Evolutionary conservation across 2,888 invertebrate genomes (phyloP).

Genomic region (Cephus rjabovi): DNA sequence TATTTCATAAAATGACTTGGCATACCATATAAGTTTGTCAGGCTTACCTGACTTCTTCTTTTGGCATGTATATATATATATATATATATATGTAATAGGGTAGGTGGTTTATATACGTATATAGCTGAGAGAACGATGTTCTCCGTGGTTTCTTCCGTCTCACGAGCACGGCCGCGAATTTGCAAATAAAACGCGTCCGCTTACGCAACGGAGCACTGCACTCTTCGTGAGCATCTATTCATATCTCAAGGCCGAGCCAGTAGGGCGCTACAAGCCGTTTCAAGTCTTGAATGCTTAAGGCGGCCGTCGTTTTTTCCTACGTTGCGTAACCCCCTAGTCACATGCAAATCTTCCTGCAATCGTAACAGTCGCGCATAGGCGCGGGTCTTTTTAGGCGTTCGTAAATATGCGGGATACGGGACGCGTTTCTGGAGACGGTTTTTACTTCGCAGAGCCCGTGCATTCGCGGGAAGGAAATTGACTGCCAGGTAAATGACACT

Average conservation of each 20-base stretch:
- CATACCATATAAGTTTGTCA: not conserved
- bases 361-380: not conserved
- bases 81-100: too few relatives aligned
- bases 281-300: not conserved
- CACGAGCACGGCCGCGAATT: constrained; percentile 18
- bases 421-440: not conserved
- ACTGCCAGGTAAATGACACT: not conserved
- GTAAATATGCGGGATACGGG: not conserved
- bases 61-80: too few relatives aligned
- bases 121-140: too few relatives aligned
- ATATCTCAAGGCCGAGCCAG: constrained; percentile 57
- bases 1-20: not conserved
- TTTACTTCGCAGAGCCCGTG: not conserved
- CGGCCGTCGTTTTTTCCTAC: not conserved
- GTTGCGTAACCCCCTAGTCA: constrained; percentile 5
- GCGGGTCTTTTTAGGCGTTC: not conserved
- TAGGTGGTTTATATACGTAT: too few relatives aligned
- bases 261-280: constrained; percentile 22
- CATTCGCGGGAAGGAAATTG: not conserved
- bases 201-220: constrained; percentile 63
- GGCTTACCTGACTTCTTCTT: too few relatives aligned
- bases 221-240: constrained; percentile 59
- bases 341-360: constrained; percentile 5
- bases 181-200: constrained; percentile 43
- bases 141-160: not conserved